A percentile compares a stretch with the other conserved stretches of the same genome.
Conservation (phyloP, 2,888 invertebrate genomes). For the Meta bourneti region DNA sequence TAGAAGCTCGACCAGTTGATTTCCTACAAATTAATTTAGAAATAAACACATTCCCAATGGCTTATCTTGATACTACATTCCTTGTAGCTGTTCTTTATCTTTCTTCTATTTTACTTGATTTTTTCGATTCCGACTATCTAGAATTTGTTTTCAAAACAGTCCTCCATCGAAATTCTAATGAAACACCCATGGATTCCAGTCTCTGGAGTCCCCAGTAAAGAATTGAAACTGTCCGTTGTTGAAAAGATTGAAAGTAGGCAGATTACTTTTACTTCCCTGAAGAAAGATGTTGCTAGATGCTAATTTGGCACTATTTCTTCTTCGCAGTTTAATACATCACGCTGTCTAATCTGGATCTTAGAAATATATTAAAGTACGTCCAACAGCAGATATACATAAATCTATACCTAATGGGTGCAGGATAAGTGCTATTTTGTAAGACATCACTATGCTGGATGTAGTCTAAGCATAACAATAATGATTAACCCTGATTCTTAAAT, state of each 20-base stretch:
- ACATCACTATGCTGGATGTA: too few relatives aligned
- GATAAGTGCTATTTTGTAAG: too few relatives aligned
- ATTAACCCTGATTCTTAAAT: too few relatives aligned
- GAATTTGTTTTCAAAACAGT: not conserved
- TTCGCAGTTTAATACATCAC: not conserved
- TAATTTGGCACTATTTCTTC: conserved; percentile 10
- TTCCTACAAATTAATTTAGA: too few relatives aligned
- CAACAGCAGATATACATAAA: too few relatives aligned
- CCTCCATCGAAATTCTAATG: not conserved
- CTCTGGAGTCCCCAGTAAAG: not conserved
- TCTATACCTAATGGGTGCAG: too few relatives aligned
- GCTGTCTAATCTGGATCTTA: not conserved
- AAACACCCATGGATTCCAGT: not conserved
- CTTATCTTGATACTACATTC: too few relatives aligned
- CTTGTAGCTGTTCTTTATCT: too few relatives aligned
- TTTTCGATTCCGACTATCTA: not conserved
- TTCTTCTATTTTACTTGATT: not conserved
- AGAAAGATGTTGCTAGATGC: not conserved
- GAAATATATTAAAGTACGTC: too few relatives aligned
- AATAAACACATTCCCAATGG: too few relatives aligned
- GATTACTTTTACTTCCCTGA: not conserved
- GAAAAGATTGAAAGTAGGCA: not conserved
- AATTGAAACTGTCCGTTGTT: not conserved
- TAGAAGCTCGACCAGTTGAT: too few relatives aligned
- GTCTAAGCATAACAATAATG: too few relatives aligned